Conservation (phyloP, 2,888 invertebrate species). For the Horisme vitalbata region DNA sequence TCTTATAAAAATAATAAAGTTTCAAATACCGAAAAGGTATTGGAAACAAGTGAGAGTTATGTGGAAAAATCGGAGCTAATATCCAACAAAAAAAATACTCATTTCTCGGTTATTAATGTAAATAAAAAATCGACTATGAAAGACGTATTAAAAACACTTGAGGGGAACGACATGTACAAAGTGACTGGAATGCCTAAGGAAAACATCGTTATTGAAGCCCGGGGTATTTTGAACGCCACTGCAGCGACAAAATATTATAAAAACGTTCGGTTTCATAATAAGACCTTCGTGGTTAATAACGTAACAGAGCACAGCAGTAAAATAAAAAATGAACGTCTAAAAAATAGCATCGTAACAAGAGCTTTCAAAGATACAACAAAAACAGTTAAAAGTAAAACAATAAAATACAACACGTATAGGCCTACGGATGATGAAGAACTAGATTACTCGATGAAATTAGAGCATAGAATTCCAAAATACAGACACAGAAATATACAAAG, state of each 20-base stretch:
- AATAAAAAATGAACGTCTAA: background rate
- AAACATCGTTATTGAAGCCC: background rate
- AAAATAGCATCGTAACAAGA: background rate
- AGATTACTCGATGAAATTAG: slow-evolving; percentile 26
- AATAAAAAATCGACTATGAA: background rate
- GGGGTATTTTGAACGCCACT: background rate
- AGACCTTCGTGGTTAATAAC: background rate
- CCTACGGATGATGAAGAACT: slow-evolving; percentile 47
- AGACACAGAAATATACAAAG: background rate
- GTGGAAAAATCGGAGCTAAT: background rate
- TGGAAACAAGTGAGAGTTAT: background rate
- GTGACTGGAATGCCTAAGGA: background rate
- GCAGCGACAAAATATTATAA: background rate
- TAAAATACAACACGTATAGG: slow-evolving; percentile 58
- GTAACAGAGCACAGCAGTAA: background rate
- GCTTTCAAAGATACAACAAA: background rate
- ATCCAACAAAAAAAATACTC: background rate
- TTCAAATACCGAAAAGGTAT: too few relatives aligned
- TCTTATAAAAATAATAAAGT: too few relatives aligned
- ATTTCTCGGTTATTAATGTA: background rate
- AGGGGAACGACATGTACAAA: too few relatives aligned
- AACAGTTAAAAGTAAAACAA: slow-evolving; percentile 20
- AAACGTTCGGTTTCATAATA: background rate
- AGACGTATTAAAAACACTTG: background rate
- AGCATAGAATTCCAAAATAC: background rate